Percentiles rank a stretch among this genome's conserved stretches.
Conservation (phyloP, 2,888 invertebrate species). For the Gastrophysa polygoni region DNA sequence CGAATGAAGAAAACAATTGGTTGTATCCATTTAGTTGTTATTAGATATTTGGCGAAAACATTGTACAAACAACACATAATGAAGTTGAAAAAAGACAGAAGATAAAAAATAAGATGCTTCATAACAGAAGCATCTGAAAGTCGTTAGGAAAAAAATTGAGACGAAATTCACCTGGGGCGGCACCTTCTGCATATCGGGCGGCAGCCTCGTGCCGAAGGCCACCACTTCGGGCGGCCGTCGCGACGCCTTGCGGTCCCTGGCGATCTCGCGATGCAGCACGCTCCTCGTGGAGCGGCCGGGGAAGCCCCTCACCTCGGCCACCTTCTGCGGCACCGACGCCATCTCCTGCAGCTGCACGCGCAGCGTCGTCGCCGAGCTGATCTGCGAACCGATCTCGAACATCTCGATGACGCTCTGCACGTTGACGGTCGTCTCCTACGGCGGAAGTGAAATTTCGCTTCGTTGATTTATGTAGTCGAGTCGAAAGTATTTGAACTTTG, state of each 20-base stretch:
- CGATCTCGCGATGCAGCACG: slow-evolving; percentile 35
- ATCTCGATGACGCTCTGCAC: slow-evolving; percentile 51
- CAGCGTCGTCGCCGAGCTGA: slow-evolving; percentile 63
- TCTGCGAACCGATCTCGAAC: slow-evolving; percentile 65
- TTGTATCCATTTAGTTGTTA: no score
- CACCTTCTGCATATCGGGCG: slow-evolving; percentile 32
- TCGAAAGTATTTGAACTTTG: no score
- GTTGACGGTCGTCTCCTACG: slow-evolving; percentile 44
- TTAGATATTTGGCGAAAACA: no score
- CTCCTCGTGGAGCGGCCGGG: slow-evolving; percentile 53
- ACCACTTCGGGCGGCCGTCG: slow-evolving; percentile 24
- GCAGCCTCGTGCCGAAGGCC: slow-evolving; percentile 38
- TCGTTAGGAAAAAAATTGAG: no score
- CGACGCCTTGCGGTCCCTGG: slow-evolving; percentile 32
- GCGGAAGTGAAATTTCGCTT: no score
- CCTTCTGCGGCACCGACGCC: slow-evolving; percentile 63
- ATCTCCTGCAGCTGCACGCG: slow-evolving; percentile 64
- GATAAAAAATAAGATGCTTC: no score
- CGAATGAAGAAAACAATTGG: no score
- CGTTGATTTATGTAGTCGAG: no score
- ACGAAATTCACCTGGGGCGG: no score
- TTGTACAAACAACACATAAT: no score
- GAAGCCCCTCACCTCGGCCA: slow-evolving; percentile 61
- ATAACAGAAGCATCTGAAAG: no score
- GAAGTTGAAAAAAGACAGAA: no score